phyloP scores from a whole-genome alignment of 1,140 invertebrate species.

The Pseudobourletiella spinata region DNA sequence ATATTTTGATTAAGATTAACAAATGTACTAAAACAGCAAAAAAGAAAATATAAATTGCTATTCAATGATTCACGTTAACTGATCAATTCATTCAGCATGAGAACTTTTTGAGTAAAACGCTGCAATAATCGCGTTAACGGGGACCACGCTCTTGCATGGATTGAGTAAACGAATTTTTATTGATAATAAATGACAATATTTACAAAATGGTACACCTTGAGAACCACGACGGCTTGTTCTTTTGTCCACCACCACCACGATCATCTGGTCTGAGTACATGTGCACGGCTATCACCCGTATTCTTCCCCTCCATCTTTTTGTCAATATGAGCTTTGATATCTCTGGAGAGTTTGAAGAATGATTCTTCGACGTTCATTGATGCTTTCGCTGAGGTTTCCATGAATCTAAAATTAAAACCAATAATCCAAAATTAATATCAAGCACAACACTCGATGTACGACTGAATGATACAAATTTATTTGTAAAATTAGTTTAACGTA shows the following conservation, averaged over 20 bases:
- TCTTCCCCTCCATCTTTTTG: slow-evolving; percentile 66
- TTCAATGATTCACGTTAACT: too few species aligned
- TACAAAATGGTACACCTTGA: slow-evolving; percentile 26
- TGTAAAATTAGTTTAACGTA: background rate
- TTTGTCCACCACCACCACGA: background rate
- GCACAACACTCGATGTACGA: background rate
- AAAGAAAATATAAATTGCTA: too few species aligned
- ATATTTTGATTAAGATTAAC: too few species aligned
- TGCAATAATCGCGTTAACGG: too few species aligned
- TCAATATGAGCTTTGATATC: slow-evolving; percentile 93
- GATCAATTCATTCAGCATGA: too few species aligned
- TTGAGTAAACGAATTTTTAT: slow-evolving; percentile 12
- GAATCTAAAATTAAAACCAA: slow-evolving; percentile 45
- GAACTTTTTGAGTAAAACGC: too few species aligned
- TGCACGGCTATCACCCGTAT: background rate
- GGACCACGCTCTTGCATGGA: background rate
- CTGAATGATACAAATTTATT: background rate
- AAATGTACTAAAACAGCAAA: too few species aligned
- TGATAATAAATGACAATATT: slow-evolving; percentile 17
- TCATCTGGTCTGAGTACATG: slow-evolving; percentile 4
- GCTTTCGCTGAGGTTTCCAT: slow-evolving; percentile 89
- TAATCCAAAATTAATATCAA: too few species aligned
- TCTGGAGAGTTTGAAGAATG: slow-evolving; percentile 83
- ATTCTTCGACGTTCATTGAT: slow-evolving; percentile 82
- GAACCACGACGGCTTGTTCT: slow-evolving; percentile 18